Evolutionary conservation across 2,113 vertebrate species (phyloP).

Genomic region (Brachirus orientalis): DNA sequence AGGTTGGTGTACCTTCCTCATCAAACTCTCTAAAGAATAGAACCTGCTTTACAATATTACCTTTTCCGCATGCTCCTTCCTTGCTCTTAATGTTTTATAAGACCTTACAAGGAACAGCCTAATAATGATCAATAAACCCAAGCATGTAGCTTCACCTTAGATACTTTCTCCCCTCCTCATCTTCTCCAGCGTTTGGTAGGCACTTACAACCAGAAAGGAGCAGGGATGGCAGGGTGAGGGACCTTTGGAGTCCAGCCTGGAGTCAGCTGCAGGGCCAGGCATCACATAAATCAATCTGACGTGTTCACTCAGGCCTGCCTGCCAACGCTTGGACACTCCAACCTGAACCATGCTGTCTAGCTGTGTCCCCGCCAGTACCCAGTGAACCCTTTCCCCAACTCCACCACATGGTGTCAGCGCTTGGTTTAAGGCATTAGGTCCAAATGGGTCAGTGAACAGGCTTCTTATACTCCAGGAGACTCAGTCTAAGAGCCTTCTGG

Average conservation of each 20-base stretch:
- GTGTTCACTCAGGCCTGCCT: slow-evolving; percentile 78
- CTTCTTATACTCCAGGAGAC: slow-evolving; percentile 58
- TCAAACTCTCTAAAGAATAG: neutral
- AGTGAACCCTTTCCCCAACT: neutral
- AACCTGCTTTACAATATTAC: neutral
- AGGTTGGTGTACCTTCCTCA: slow-evolving; percentile 7
- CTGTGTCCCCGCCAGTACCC: slow-evolving; percentile 18
- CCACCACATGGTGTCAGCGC: slow-evolving; percentile 44
- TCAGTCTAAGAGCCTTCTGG: slow-evolving; percentile 70
- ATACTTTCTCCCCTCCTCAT: slow-evolving; percentile 3
- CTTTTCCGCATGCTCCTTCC: neutral
- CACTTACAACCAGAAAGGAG: slow-evolving; percentile 1
- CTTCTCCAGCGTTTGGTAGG: slow-evolving; percentile 31
- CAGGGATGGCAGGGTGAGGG: slow-evolving; percentile 45
- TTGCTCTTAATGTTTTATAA: neutral
- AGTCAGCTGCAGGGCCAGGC: slow-evolving; percentile 68
- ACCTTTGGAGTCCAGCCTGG: slow-evolving; percentile 74
- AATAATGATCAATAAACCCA: slow-evolving; percentile 67
- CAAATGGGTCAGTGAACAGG: slow-evolving; percentile 70
- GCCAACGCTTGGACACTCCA: slow-evolving; percentile 42
- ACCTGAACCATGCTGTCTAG: slow-evolving; percentile 53
- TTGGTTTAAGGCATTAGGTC: slow-evolving; percentile 68
- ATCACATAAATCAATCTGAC: slow-evolving; percentile 79
- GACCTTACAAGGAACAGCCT: slow-evolving; percentile 12
- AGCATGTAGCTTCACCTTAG: slow-evolving; percentile 53